Percentiles rank a stretch among this genome's conserved stretches.
Conservation (phyloP, 2,888 invertebrate genomes). For the Philopedon plagiatum region DNA sequence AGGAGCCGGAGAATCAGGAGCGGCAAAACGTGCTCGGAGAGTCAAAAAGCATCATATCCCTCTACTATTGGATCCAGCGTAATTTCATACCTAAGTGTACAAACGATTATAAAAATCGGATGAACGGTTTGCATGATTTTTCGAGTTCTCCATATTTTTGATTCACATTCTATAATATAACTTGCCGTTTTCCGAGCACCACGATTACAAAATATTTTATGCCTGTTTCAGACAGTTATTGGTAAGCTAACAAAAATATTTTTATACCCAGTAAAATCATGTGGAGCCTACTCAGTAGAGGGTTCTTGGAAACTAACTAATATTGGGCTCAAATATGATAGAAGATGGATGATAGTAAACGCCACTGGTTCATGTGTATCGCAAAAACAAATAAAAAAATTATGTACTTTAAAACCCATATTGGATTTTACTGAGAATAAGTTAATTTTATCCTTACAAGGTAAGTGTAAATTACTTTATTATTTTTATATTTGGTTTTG, state of each 20-base stretch:
- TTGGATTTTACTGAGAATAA: conserved; percentile 75
- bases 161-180: no score
- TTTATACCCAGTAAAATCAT: conserved; percentile 94
- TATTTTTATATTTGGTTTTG: no score
- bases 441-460: conserved; percentile 75
- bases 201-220: no score
- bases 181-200: no score
- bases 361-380: conserved; percentile 87
- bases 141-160: no score
- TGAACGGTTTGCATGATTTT: no score
- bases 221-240: conserved; percentile 18
- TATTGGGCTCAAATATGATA: conserved; percentile 89
- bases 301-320: conserved; percentile 80
- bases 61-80: no score
- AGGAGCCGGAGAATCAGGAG: no score
- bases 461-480: conserved; percentile 67
- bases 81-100: no score
- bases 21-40: no score
- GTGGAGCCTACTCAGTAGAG: conserved; percentile 81
- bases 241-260: conserved; percentile 66
- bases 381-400: conserved; percentile 85
- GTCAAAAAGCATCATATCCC: no score
- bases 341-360: conserved; percentile 94
- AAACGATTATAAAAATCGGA: no score
- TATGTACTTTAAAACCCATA: conserved; percentile 84